phyloP scores from a whole-genome alignment of 1,140 invertebrate species.

The Lethrus apterus region DNA sequence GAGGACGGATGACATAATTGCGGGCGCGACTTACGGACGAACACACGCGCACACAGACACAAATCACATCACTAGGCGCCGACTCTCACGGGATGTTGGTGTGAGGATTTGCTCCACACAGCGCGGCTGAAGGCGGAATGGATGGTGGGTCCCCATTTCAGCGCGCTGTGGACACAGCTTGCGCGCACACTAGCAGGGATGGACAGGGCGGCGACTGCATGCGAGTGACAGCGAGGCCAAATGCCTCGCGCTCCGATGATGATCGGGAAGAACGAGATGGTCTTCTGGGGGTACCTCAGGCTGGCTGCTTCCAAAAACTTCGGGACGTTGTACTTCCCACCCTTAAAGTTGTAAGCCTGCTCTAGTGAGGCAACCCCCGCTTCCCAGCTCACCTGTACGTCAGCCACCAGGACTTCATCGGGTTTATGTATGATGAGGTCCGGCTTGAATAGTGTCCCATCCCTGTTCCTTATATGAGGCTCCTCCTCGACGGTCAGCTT shows the following conservation, averaged over 20 bases:
- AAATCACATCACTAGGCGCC: too few species aligned
- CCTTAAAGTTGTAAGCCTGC: not conserved
- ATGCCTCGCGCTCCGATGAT: conserved; percentile 14
- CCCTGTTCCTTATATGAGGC: conserved; percentile 8
- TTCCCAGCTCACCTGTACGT: conserved; percentile 15
- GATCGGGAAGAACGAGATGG: conserved; percentile 1
- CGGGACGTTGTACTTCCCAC: not conserved
- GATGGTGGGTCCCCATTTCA: conserved; percentile 17
- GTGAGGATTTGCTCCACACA: conserved; percentile 16
- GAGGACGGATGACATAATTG: too few species aligned
- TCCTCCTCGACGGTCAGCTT: conserved; percentile 12
- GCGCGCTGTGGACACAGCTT: conserved; percentile 5
- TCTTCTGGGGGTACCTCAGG: not conserved
- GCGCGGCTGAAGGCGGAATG: conserved; percentile 9
- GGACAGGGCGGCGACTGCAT: not conserved
- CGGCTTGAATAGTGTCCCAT: conserved; percentile 18
- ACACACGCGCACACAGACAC: too few species aligned
- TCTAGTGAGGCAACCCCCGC: not conserved
- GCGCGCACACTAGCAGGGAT: not conserved
- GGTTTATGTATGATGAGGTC: conserved; percentile 10
- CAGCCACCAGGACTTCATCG: not conserved
- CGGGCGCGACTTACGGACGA: too few species aligned
- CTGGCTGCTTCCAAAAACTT: conserved; percentile 1
- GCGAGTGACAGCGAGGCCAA: conserved; percentile 7
- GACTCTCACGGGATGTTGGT: too few species aligned